A percentile compares a stretch with the other conserved stretches of the same genome.
Evolutionary conservation across 2,113 vertebrate species (phyloP).

Genomic region (Sminthopsis crassicaudata): DNA sequence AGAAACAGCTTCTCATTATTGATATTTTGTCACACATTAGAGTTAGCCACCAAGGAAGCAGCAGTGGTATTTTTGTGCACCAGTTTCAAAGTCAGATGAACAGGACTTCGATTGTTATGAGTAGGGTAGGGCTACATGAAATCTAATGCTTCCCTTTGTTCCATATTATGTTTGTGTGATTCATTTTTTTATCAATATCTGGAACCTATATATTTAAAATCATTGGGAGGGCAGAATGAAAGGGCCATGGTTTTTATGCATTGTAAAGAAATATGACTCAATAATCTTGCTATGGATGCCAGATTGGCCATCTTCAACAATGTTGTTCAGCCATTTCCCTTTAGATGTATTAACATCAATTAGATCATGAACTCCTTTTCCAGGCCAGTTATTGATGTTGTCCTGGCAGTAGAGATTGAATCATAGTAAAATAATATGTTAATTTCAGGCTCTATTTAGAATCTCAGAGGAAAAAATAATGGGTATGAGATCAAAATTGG

Average conservation of each 20-base stretch:
- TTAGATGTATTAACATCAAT: constrained; percentile 53
- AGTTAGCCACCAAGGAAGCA: not conserved
- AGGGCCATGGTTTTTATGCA: constrained; percentile 46
- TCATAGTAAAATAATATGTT: constrained; percentile 67
- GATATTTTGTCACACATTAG: not conserved
- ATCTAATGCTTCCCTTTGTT: not conserved
- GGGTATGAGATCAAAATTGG: constrained; percentile 76
- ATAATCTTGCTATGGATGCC: constrained; percentile 36
- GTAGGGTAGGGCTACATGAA: not conserved
- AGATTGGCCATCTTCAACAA: constrained; percentile 42
- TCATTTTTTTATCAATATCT: not conserved
- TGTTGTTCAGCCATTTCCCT: rapidly evolving
- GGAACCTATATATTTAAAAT: constrained; percentile 19
- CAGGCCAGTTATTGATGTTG: constrained; percentile 64
- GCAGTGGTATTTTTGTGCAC: not conserved
- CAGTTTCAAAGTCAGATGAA: not conserved
- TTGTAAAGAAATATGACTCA: constrained; percentile 9
- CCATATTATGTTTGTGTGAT: not conserved
- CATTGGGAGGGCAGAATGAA: not conserved
- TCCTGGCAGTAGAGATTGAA: constrained; percentile 62
- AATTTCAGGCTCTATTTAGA: constrained; percentile 77
- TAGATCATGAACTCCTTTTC: constrained; percentile 32
- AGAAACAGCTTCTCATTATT: not conserved
- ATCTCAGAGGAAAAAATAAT: constrained; percentile 72
- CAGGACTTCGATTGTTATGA: not conserved